Base-by-base conservation (phyloP, 2,113 vertebrate genomes). In the Vimba vimba region DNA sequence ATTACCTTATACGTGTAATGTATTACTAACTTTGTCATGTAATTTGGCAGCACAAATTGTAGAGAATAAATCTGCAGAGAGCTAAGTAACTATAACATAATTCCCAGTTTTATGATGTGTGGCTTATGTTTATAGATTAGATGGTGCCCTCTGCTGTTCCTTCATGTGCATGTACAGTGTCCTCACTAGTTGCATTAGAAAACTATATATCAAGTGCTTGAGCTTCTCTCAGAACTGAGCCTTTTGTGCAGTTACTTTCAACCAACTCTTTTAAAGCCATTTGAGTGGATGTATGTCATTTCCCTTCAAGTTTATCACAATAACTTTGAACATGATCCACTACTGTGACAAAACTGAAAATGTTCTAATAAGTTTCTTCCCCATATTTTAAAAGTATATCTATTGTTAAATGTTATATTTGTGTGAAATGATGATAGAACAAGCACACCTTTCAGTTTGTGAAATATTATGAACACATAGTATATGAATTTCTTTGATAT, bases 81-180 rank as follows among this genome's bases (percentile, higher is more conserved):
- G 47, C 43, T 19, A 52, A 30, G 15, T 30, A 55, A 30, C 47
- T 33, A 13, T 77, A 50, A 43, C 36, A 62, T 25, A 75, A 60
- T 39, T 43, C 3, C 11, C 55, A 36, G 62, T 11, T 39, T 43
- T 21, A 36, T 55, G 52, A 39, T 50, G 52, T 39, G 43, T 75
- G 69, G 19, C 4, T 76, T 15, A 55, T 39, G 25, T 50, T 71
- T 79, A 60, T 33, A 86, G 17, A 17, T 12, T 12, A 74, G 59
- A 74, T 76, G 71, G 76, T 39, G 82, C 77, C 77, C 66, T 85
- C 86, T 87, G 68, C 82, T 87, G 86, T 59, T 85, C 27, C 66
- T 23, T 52, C 7, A n/a, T 12, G 23, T 62, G 23, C 78, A 80
- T n/a, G 23, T 21, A 57, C 8, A 30, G 27, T 30, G 25, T 17